Base-by-base conservation (phyloP, 2,888 invertebrate species). In the Drosophila sordidula region DNA sequence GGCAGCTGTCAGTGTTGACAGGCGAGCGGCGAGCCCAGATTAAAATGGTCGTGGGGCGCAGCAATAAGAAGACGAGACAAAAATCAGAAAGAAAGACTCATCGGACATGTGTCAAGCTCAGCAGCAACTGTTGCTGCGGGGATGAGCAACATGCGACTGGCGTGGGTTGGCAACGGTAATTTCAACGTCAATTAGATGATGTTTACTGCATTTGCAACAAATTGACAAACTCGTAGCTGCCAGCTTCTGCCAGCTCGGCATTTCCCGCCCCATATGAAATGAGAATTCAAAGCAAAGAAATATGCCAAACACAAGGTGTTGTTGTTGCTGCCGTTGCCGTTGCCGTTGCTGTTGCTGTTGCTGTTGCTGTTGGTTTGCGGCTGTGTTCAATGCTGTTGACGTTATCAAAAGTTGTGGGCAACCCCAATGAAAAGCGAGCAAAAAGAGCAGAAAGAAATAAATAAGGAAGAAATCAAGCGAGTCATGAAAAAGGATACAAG, bases 171-270 rank as follows among this genome's bases (percentile, higher is more conserved):
- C 29, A 29, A 29, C 49, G 66, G 79, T 75, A 78, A 80, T 85
- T 89, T 72, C 79, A 82, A 84, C 88, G 88, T 84, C 89, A 84
- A 84, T 84, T 89, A 84, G 89, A 76, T 73, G 80, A 74, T 88
- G 87, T 88, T 88, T 86, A 79, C 87, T 86, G 89, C 74, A 86
- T 78, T 84, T 82, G 86, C 89, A 79, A 69, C 86, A 86, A 88
- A 88, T 88, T 83, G 89, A 88, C 89, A 86, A 84, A 78, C 89
- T 74, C 69, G 38, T 77, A 70, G 68, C 54, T 39, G 61, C 45
- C 77, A 80, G 72, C 79, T 65, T 66, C 70, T 76, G 54, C 70
- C 57, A 68, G 55, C 39, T 38, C 34, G 12, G 25, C 36, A 22
- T 51, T 22, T 56, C 22, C 29, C 3, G 29, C 29, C 6, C 26